phyloP scores from a whole-genome alignment of 1,140 invertebrate species.

The Carcinoscorpius rotundicauda region DNA sequence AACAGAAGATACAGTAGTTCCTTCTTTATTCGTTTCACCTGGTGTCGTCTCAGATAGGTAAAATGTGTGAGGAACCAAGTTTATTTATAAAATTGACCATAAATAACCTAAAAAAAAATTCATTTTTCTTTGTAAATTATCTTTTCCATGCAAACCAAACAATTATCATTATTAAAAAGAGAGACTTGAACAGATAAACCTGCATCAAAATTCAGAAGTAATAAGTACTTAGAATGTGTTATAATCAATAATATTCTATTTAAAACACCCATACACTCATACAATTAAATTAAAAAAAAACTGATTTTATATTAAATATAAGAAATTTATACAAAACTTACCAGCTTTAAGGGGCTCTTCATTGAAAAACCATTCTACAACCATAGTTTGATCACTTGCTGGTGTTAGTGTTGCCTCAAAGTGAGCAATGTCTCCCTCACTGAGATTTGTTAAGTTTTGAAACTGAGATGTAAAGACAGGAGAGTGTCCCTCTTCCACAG shows the following conservation, averaged over 20 bases:
- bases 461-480: conserved; percentile 80
- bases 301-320: neutral
- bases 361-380: conserved; percentile 96
- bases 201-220: too few relatives aligned
- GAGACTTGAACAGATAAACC: too few relatives aligned
- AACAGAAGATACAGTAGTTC: too few relatives aligned
- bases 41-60: too few relatives aligned
- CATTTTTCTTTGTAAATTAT: too few relatives aligned
- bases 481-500: conserved; percentile 56
- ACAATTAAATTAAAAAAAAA: conserved; percentile 4
- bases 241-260: neutral
- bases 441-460: conserved; percentile 61
- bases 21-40: too few relatives aligned
- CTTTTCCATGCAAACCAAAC: too few relatives aligned
- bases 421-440: conserved; percentile 81
- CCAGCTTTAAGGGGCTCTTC: conserved; percentile 58
- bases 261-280: neutral
- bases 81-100: too few relatives aligned
- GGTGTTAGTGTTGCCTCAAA: conserved; percentile 88
- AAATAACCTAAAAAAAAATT: too few relatives aligned
- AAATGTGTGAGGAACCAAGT: too few relatives aligned
- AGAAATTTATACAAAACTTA: conserved; percentile 5
- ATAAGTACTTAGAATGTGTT: neutral
- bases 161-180: too few relatives aligned
- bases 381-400: conserved; percentile 89